Conservation (phyloP, 1,140 invertebrate genomes). For the Argopecten irradians region DNA sequence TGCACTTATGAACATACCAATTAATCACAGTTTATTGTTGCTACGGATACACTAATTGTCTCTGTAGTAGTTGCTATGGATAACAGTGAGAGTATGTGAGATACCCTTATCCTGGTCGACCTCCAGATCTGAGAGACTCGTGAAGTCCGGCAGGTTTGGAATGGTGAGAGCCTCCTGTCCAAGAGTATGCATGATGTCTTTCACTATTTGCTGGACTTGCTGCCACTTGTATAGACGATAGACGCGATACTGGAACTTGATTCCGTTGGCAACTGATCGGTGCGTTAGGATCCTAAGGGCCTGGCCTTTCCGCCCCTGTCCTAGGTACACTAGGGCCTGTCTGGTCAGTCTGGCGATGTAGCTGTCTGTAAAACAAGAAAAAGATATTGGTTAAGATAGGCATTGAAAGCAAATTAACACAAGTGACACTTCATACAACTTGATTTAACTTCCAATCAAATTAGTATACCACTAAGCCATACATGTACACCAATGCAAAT, state of each 20-base stretch:
- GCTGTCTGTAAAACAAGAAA: constrained; percentile 32
- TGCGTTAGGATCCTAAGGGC: constrained; percentile 38
- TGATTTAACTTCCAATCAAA: no score
- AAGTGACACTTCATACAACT: no score
- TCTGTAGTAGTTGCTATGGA: neutral
- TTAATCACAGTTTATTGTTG: no score
- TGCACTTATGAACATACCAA: neutral
- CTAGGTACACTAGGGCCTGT: constrained; percentile 28
- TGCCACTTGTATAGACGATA: constrained; percentile 38
- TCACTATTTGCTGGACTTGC: constrained; percentile 20
- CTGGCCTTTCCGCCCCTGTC: constrained; percentile 32
- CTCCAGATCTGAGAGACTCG: neutral
- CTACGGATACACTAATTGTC: neutral
- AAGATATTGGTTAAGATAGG: no score
- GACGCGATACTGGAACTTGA: constrained; percentile 42
- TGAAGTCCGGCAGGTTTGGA: neutral
- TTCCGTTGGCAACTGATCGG: constrained; percentile 41
- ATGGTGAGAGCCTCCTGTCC: neutral
- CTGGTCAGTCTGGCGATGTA: constrained; percentile 34
- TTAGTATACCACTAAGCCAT: no score
- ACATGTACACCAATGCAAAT: no score
- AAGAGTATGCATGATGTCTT: neutral
- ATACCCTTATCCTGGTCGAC: neutral
- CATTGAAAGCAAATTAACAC: no score
- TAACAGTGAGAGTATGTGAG: neutral